phyloP scores from a whole-genome alignment of 2,113 vertebrate species.

The Dinomys branickii region DNA sequence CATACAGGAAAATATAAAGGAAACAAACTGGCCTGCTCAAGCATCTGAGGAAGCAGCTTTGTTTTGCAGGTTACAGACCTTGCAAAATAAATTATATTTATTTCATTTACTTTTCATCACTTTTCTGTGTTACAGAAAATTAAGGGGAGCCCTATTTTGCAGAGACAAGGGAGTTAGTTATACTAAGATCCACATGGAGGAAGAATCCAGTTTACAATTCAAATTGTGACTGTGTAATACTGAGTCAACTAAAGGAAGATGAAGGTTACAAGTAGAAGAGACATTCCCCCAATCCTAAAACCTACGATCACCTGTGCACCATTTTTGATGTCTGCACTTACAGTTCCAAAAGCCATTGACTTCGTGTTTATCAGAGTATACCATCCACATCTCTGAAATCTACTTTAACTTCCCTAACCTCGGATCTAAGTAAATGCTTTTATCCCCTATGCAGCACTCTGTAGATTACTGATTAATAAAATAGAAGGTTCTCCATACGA shows the following conservation, averaged over 20 bases:
- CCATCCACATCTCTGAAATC: neutral
- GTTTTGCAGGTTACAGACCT: neutral
- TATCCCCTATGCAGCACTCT: neutral
- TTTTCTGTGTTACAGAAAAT: neutral
- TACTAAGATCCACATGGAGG: neutral
- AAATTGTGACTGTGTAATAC: neutral
- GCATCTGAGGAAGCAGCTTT: neutral
- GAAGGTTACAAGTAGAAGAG: neutral
- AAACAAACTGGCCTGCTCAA: neutral
- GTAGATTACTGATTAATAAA: neutral
- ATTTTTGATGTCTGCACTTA: neutral
- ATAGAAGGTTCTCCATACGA: neutral
- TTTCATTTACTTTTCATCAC: neutral
- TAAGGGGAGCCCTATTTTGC: neutral
- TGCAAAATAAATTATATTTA: neutral
- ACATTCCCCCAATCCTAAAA: neutral
- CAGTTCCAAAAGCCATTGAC: neutral
- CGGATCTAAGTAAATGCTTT: constrained; percentile 3
- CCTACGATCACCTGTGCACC: neutral
- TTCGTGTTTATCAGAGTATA: neutral
- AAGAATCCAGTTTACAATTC: neutral
- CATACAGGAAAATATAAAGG: neutral
- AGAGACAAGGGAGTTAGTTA: neutral
- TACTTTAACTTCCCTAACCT: neutral
- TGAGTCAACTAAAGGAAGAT: neutral